Evolutionary conservation across 2,888 invertebrate species (phyloP).

Genomic region (Tuta absoluta): DNA sequence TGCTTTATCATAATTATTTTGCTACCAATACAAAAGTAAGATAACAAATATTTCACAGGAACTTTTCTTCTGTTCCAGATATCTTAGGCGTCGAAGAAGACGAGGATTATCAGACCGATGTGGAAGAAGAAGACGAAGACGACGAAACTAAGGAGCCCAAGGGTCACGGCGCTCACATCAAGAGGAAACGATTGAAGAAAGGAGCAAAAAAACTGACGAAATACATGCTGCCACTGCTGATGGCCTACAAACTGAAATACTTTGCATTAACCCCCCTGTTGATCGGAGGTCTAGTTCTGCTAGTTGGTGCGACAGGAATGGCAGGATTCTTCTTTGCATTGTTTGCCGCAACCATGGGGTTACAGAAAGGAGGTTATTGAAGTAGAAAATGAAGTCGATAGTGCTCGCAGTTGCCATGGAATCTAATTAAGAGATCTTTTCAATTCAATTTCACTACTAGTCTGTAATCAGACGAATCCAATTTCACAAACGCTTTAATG

Average conservation of each 20-base stretch:
- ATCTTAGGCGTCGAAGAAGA: constrained; percentile 63
- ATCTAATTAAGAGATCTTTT: constrained; percentile 49
- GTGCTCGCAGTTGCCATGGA: constrained; percentile 68
- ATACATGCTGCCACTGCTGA: constrained; percentile 86
- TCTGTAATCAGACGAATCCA: constrained; percentile 28
- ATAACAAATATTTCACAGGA: constrained; percentile 20
- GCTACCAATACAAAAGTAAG: neutral
- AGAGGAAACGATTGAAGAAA: constrained; percentile 74
- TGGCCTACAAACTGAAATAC: constrained; percentile 92
- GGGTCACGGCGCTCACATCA: constrained; percentile 26
- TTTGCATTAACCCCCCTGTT: constrained; percentile 88
- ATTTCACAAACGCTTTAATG: constrained; percentile 2
- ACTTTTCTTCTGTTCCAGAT: constrained; percentile 54
- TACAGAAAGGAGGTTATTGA: constrained; percentile 80
- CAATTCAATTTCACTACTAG: constrained; percentile 35
- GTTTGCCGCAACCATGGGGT: constrained; percentile 90
- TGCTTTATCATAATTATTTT: neutral
- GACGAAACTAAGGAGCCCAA: constrained; percentile 50
- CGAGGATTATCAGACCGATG: constrained; percentile 55
- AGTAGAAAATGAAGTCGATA: constrained; percentile 55
- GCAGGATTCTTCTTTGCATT: constrained; percentile 94
- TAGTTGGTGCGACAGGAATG: constrained; percentile 89
- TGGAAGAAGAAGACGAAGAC: constrained; percentile 55
- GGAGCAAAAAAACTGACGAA: constrained; percentile 83
- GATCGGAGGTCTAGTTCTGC: constrained; percentile 85